phyloP scores from a whole-genome alignment of 2,797 vertebrate species.

The Microctenopoma stevenorrisi region DNA sequence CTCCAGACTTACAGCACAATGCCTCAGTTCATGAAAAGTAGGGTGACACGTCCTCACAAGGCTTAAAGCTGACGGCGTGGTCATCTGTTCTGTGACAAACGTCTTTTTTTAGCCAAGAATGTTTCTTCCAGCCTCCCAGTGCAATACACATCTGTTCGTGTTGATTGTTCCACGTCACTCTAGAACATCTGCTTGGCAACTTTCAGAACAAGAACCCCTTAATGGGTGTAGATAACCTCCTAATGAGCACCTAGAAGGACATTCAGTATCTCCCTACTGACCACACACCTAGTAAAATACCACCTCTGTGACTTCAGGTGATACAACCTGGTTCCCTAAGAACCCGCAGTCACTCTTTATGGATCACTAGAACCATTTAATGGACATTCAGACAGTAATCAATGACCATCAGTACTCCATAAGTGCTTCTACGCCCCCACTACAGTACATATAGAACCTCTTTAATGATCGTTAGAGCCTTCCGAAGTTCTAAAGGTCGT shows the following conservation, averaged over 20 bases:
- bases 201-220: too few species aligned
- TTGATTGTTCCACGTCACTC: neutral
- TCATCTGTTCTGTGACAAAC: slow-evolving; percentile 8
- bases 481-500: rapidly evolving
- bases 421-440: too few species aligned
- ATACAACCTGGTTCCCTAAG: too few species aligned
- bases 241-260: neutral
- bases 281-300: neutral
- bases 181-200: neutral
- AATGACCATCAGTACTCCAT: neutral
- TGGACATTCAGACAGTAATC: neutral
- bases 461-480: neutral
- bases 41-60: slow-evolving; percentile 30
- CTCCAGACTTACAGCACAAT: slow-evolving; percentile 5
- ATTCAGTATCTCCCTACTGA: neutral
- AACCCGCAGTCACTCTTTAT: too few species aligned
- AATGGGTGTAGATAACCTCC: neutral
- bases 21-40: slow-evolving; percentile 28
- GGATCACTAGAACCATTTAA: too few species aligned
- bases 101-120: slow-evolving; percentile 14
- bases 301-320: too few species aligned
- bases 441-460: neutral
- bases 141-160: neutral
- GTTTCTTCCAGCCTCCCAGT: neutral
- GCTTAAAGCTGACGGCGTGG: slow-evolving; percentile 4